Percentiles rank a stretch among this genome's conserved stretches.
These are phyloP conservation scores for Ceramica pisi DNA, from an alignment of 2,888 invertebrate species.

Conservation along the genomic window DNA sequence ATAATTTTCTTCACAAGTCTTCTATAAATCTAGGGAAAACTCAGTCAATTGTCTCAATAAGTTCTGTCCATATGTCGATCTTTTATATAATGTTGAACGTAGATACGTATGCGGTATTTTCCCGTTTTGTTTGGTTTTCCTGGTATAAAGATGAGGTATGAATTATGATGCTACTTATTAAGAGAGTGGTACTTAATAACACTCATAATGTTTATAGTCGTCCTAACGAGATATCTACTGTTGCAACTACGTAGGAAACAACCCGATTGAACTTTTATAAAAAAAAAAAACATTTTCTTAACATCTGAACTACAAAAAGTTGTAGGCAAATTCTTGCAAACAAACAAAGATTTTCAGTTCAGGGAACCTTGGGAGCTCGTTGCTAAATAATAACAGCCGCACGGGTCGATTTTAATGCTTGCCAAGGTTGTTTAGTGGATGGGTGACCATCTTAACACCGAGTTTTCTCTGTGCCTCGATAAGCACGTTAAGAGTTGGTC, in stretches of 20 bases:
- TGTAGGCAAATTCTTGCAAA: background rate
- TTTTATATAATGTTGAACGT: background rate
- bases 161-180: background rate
- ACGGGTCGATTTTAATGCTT: too few relatives aligned
- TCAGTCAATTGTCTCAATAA: background rate
- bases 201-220: background rate
- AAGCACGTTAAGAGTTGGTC: too few relatives aligned
- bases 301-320: background rate
- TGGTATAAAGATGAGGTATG: constrained; percentile 1
- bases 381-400: too few relatives aligned
- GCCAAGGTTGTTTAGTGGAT: too few relatives aligned
- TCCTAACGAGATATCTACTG: background rate
- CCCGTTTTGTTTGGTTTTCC: background rate
- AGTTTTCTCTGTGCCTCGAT: too few relatives aligned
- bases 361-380: background rate
- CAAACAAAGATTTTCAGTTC: background rate
- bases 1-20: too few relatives aligned
- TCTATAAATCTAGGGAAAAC: background rate
- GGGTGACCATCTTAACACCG: too few relatives aligned
- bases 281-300: too few relatives aligned
- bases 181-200: background rate
- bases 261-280: constrained; percentile 13
- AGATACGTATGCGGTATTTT: constrained; percentile 1
- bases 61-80: background rate
- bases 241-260: background rate